These are phyloP conservation scores for Stomatorhinus ivindoensis DNA, from an alignment of 2,113 vertebrate species.

Conservation along the genomic window DNA sequence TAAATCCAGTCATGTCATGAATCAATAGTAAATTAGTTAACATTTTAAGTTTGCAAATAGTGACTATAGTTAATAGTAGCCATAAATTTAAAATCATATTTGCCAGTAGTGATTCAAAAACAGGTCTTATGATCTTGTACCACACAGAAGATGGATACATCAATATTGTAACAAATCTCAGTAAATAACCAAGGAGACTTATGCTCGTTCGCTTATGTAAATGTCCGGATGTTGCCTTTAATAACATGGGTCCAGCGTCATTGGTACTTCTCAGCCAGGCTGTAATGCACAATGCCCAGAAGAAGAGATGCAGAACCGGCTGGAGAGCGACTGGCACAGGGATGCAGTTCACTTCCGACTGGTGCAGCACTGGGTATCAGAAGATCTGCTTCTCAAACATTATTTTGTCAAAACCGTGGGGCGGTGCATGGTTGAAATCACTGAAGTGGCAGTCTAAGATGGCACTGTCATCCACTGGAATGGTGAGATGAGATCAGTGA, in stretches of 20 bases:
- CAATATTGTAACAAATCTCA: neutral
- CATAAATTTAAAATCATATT: neutral
- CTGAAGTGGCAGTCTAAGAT: conserved; percentile 98
- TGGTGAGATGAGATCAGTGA: neutral
- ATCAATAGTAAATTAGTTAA: neutral
- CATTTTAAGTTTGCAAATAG: neutral
- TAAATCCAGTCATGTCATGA: neutral
- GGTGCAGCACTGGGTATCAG: conserved; percentile 48
- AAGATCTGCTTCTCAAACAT: conserved; percentile 98
- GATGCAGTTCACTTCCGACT: neutral
- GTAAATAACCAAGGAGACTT: neutral
- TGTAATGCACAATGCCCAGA: neutral
- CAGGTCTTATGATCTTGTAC: neutral
- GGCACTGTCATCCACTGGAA: conserved; percentile 94
- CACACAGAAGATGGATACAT: neutral
- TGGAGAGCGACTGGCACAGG: neutral
- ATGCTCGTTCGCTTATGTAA: neutral
- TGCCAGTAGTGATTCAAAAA: neutral
- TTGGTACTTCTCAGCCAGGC: too few relatives aligned
- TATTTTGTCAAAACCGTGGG: conserved; percentile 95
- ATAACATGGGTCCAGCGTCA: neutral
- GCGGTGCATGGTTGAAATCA: conserved; percentile 90
- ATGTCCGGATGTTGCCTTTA: neutral
- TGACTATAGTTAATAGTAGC: neutral
- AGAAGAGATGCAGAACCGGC: neutral